These are phyloP conservation scores for Ptychobarbus kaznakovi DNA, from an alignment of 2,797 vertebrate species.

Conservation along the genomic window DNA sequence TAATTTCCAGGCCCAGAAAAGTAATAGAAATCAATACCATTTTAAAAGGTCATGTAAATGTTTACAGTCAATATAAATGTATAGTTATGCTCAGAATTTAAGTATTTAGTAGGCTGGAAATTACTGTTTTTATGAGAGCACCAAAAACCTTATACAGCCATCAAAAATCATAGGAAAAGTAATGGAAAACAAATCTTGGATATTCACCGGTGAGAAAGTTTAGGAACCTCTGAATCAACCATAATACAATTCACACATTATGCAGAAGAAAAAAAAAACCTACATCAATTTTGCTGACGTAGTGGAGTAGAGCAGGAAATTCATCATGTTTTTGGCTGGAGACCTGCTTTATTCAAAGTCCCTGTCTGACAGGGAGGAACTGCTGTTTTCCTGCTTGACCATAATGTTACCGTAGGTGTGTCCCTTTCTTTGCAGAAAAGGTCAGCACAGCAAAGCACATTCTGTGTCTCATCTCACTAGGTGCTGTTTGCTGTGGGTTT, in stretches of 20 bases:
- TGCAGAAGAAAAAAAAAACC: background rate
- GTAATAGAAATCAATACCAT: background rate
- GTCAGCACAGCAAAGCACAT: conserved; percentile 29
- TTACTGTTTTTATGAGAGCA: background rate
- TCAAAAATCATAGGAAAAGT: background rate
- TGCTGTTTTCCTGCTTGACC: conserved; percentile 37
- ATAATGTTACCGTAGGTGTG: conserved; percentile 40
- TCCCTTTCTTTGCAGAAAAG: conserved; percentile 24
- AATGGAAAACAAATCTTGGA: background rate
- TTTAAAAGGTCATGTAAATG: background rate
- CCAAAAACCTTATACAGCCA: background rate
- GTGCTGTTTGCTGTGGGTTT: conserved; percentile 10
- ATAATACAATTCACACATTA: background rate
- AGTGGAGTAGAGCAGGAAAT: conserved; percentile 17
- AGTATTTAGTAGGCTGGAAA: background rate
- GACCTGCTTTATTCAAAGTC: conserved; percentile 17
- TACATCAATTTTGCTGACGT: background rate
- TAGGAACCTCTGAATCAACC: background rate
- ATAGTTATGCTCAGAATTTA: background rate
- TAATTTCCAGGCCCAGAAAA: background rate
- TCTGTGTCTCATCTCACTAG: background rate
- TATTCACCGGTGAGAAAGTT: background rate
- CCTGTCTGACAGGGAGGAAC: conserved; percentile 34
- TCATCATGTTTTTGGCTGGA: conserved; percentile 23
- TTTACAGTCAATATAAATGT: background rate